Conservation (phyloP, 2,113 vertebrate species). For the Centropus bengalensis region DNA sequence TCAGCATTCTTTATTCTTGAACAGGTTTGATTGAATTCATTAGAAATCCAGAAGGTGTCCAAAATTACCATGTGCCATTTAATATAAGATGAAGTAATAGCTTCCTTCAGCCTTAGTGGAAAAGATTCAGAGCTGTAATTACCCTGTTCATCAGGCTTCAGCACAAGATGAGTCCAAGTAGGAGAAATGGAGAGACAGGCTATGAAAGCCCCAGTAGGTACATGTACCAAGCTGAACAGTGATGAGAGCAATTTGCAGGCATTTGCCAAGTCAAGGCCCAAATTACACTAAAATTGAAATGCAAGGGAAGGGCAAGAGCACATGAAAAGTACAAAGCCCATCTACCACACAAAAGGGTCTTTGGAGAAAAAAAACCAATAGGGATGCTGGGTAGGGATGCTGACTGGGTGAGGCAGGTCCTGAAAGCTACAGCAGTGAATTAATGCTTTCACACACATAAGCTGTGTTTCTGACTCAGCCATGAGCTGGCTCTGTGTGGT, state of each 20-base stretch:
- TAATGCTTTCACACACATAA: not conserved
- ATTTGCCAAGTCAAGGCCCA: not conserved
- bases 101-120: conserved; percentile 22
- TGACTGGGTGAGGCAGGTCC: not conserved
- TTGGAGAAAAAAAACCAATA: not conserved
- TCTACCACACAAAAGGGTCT: not conserved
- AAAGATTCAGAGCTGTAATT: conserved; percentile 36
- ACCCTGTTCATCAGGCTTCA: conserved; percentile 6
- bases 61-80: conserved; percentile 4
- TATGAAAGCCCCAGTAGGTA: not conserved
- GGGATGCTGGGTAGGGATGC: not conserved
- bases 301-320: not conserved
- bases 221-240: not conserved
- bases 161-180: conserved; percentile 11
- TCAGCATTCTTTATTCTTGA: not conserved
- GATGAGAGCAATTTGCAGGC: not conserved
- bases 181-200: not conserved
- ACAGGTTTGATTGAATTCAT: not conserved
- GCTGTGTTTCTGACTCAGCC: not conserved
- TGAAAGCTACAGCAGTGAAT: not conserved
- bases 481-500: not conserved
- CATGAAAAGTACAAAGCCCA: not conserved
- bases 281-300: not conserved
- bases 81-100: not conserved
- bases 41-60: conserved; percentile 16